Base-by-base conservation (phyloP, 2,113 vertebrate genomes). In the Sphyrna mokarran region DNA sequence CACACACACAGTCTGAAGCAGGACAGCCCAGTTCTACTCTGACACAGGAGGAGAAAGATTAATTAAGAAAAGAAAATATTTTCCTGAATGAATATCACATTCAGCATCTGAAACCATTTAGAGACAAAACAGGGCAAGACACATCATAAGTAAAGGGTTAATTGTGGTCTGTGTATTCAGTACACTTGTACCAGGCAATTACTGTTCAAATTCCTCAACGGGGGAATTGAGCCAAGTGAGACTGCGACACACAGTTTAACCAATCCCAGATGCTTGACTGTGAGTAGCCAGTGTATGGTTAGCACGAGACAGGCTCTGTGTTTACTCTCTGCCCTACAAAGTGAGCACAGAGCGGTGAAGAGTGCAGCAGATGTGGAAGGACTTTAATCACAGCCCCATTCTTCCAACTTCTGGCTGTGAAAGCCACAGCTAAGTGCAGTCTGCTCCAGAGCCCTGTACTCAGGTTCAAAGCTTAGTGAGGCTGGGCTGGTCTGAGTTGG, bases 291-390 rank as follows among this genome's bases (percentile, higher is more conserved):
- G 80, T 83, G 80, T 83, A 37, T 40, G 80, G 80, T 83, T 83
- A 83, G 16, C 80, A 83, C 18, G 16, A 83, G 80, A 83, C 80
- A 83, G 37, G 37, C 16, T 3, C 80, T 16, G 16, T 86, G 95
- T 96, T 96, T 95, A 80, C 94, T 66, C 86, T 89, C 95, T 95
- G 93, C 95, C 72, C 58, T 14, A 80, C 95, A 78, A 96, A 90
- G 43, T 70, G 87, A 85, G 96, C 95, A 95, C 33, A 10, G 0
- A 18, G n/a, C 83, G 85, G 85, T 96, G 78, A 68, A 85, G 94
- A 91, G 11, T 76, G 83, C 26, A 48, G 94, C 63, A 95, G 95
- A 69, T 72, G 40, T 96, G 96, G 83, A 54, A 40, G 29, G 20
- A 8, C 11, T 37, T 37, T 5, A 14, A 80, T 37, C n/a, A 16